Evolutionary conservation across 2,888 invertebrate genomes (phyloP).

Genomic region (Drosophila mettleri): DNA sequence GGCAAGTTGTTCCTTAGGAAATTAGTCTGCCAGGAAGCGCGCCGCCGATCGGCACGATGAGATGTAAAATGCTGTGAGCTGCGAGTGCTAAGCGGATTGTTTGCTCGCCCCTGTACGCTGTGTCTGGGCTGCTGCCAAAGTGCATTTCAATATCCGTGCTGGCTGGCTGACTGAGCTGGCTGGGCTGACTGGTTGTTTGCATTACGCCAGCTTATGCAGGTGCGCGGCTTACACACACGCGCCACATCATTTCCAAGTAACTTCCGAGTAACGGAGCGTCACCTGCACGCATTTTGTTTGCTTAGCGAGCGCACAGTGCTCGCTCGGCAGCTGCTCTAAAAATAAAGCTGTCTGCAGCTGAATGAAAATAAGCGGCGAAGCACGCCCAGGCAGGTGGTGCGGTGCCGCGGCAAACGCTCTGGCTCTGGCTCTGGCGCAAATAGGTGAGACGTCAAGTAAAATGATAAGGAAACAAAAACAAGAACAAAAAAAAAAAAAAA

Average conservation of each 20-base stretch:
- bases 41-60: conserved; percentile 1
- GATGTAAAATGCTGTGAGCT: conserved; percentile 3
- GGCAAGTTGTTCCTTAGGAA: conserved; percentile 18
- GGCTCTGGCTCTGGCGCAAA: conserved; percentile 8
- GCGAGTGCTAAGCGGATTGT: conserved; percentile 46
- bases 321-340: conserved; percentile 10
- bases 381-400: background rate
- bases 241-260: conserved; percentile 36
- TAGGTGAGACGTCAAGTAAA: conserved; percentile 8
- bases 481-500: conserved; percentile 1
- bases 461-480: conserved; percentile 1
- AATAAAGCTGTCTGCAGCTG: conserved; percentile 21
- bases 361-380: background rate
- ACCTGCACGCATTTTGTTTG: conserved; percentile 26
- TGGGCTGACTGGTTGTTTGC: background rate
- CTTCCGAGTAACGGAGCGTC: conserved; percentile 35
- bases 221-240: background rate
- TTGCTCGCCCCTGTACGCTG: conserved; percentile 3
- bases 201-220: background rate
- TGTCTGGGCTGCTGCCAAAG: conserved; percentile 20
- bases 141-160: conserved; percentile 57
- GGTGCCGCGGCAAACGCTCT: too few relatives aligned
- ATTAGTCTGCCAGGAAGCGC: conserved; percentile 20
- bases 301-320: conserved; percentile 15
- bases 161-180: background rate